Base-by-base conservation (phyloP, 2,113 vertebrate genomes). In the Antechinus stuartii region DNA sequence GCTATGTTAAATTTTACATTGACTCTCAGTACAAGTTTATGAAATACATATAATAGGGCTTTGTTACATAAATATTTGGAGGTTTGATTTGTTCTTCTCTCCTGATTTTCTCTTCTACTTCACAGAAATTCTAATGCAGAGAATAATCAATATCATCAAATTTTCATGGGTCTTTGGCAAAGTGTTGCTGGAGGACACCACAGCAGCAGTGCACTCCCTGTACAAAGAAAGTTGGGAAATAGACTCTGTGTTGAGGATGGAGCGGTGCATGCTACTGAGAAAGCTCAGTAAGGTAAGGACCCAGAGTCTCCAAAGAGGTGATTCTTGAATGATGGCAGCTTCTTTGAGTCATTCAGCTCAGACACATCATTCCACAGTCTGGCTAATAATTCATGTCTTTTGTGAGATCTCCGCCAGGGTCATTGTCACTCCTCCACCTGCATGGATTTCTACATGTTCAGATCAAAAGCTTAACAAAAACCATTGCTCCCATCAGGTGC, bases 261-360 rank as follows among this genome's bases (percentile, higher is more conserved):
- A 98, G 96, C 94, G 96, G 30, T 97, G 97, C 0, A 94, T 98
- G 90, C 97, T 99, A 94, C 91, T 89, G 95, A 96, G 95, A 55
- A 98, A 99, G 92, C 98, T 98, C 89, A 98, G 98, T 52, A 98
- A 98, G 98, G 99, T 98, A 90, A 93, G 54, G 27, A 47, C 46
- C 27, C 11, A 0, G 35, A 68, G 16, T 4, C 16, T 2, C 54
- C 93, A 0, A 91, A 47, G 46, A 24, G 19, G 25, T 61, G 90
- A 93, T 49, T 76, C 93, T 91, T 91, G 54, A 23, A 22, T 8
- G 1, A 8, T 47, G 90, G 50, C 91, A 23, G 11, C 90, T 96
- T 93, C 94, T 94, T 97, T 91, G 92, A 92, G 93, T 95, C 91
- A 92, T 93, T 91, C 96, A 90, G 2, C 90, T 24, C 91, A 2